Evolutionary conservation across 2,113 vertebrate species (phyloP).

Genomic region (Aphyosemion australe): DNA sequence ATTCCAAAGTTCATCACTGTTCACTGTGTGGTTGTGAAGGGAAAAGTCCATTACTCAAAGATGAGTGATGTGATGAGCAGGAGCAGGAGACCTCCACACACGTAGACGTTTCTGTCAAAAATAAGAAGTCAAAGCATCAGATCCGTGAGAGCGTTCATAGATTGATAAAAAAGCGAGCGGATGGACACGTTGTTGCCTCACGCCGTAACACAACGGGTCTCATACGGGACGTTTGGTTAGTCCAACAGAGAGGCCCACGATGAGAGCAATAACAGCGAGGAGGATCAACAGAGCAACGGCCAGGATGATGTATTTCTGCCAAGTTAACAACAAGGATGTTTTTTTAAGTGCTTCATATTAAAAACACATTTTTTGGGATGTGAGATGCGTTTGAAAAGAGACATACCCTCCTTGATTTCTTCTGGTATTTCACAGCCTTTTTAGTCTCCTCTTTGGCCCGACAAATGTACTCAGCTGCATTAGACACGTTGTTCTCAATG

Average conservation of each 20-base stretch:
- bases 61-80: conserved; percentile 84
- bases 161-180: background rate
- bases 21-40: conserved; percentile 10
- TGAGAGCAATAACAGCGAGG: conserved; percentile 85
- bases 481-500: conserved; percentile 91
- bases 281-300: conserved; percentile 82
- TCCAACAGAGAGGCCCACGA: conserved; percentile 89
- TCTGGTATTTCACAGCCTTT: conserved; percentile 91
- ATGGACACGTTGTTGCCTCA: conserved; percentile 55
- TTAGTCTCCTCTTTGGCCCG: conserved; percentile 93
- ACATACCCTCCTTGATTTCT: conserved; percentile 88
- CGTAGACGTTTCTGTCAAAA: conserved; percentile 84
- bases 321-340: conserved; percentile 43
- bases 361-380: background rate
- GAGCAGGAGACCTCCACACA: conserved; percentile 84
- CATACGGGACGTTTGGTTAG: conserved; percentile 78
- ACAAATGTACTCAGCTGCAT: conserved; percentile 86
- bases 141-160: background rate
- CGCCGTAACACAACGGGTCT: conserved; percentile 22
- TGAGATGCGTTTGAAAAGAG: background rate
- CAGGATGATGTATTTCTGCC: conserved; percentile 92
- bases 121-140: conserved; percentile 30
- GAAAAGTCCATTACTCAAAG: conserved; percentile 46
- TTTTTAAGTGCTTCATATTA: background rate
- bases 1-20: conserved; percentile 15